phyloP scores from a whole-genome alignment of 2,113 vertebrate species.

The Amblyornis subalaris region DNA sequence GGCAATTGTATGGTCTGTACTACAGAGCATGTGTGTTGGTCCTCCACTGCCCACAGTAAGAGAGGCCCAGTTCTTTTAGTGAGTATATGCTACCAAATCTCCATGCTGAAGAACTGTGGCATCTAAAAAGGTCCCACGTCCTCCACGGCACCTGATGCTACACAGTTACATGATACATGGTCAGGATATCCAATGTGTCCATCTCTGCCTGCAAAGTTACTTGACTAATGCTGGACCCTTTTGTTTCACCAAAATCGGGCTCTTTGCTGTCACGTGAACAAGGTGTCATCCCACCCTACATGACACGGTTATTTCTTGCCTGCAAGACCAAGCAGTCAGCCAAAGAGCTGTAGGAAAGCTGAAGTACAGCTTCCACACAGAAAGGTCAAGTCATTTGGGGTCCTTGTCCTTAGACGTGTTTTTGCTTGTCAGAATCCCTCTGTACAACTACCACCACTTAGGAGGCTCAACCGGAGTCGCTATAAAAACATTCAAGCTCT shows the following conservation, averaged over 20 bases:
- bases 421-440: neutral
- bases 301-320: neutral
- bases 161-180: neutral
- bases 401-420: neutral
- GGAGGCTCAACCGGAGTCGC: neutral
- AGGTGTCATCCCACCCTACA: neutral
- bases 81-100: neutral
- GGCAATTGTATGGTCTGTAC: neutral
- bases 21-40: neutral
- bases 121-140: neutral
- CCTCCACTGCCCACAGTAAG: neutral
- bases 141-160: neutral
- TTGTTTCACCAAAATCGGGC: neutral
- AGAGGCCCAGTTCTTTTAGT: neutral
- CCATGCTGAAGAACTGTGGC: neutral
- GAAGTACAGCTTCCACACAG: neutral
- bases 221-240: neutral
- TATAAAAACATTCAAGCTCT: neutral
- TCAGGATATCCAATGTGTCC: neutral
- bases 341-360: neutral
- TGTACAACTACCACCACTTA: neutral
- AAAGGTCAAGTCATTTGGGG: neutral
- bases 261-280: neutral
- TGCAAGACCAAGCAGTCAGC: neutral
- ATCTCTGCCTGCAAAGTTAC: neutral